These are phyloP conservation scores for Phoenicopterus ruber DNA, from an alignment of 2,113 vertebrate species.

Conservation along the genomic window DNA sequence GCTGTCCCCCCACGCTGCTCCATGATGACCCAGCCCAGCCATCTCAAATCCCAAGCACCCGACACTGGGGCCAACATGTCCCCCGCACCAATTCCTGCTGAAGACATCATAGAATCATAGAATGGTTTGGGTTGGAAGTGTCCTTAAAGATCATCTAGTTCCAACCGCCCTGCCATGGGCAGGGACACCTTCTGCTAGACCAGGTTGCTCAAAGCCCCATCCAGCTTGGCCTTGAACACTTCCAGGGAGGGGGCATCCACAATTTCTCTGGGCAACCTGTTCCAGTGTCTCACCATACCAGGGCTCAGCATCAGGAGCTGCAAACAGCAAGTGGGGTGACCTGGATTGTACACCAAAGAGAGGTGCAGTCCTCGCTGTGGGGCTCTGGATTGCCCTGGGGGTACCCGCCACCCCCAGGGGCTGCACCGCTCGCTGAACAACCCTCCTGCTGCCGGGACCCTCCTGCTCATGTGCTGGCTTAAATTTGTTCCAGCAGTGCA, in stretches of 20 bases:
- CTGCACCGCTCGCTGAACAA: background rate
- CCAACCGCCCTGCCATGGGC: background rate
- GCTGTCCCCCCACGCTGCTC: background rate
- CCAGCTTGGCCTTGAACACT: background rate
- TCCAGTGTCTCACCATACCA: background rate
- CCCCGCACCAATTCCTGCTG: background rate
- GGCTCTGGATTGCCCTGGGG: background rate
- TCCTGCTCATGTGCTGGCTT: background rate
- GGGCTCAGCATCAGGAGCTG: background rate
- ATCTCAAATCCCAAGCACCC: background rate
- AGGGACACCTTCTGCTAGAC: background rate
- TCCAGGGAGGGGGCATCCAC: background rate
- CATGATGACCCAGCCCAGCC: background rate
- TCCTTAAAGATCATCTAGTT: background rate
- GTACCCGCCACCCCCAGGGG: background rate
- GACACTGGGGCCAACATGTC: fast-evolving
- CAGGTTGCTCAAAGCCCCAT: background rate
- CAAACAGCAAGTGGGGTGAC: background rate
- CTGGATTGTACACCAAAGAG: background rate
- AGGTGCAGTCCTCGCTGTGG: background rate
- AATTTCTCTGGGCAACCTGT: background rate
- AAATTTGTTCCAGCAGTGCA: background rate
- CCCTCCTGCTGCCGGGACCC: background rate
- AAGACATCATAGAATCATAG: background rate
- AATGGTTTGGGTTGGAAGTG: background rate